Evolutionary conservation across 1,140 invertebrate species (phyloP), one percentile per base, ranked within the genome.

Genomic region (Eubasilissa regina): DNA sequence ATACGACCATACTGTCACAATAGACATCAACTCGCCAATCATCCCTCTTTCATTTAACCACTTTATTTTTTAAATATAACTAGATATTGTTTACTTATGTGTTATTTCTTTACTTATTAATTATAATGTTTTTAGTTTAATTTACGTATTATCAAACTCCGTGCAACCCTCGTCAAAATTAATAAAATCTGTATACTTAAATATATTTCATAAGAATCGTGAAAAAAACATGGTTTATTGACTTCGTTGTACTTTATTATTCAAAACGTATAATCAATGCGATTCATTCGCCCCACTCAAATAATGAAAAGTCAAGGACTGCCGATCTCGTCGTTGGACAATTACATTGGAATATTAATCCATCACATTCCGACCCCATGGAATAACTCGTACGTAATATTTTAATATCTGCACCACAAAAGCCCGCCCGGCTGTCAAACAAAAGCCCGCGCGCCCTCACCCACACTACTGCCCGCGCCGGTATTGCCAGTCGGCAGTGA

Each of bases 331-430:
- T 70, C 47, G 66, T 70, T 17, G 44, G n/a, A 45, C 43, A 70
- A 48, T 70, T 48, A 48, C 45, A 70, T 70, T 21, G n/a, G 45
- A 70, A 70, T 70, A 70, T 70, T 70, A 70, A 70, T 70, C 66
- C 66, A 48, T 48, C 66, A 48, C 48, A 15, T 13, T 10, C 1
- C 56, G 21, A 19, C 43, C 66, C 66, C 45, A 44, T n/a, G 45
- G 19, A 70, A 17, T 70, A 11, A 47, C 45, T 70, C 43, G 45
- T 11, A 47, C 45, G 66, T 70, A 48, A 70, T 70, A 48, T 70
- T 70, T 70, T 70, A 70, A 70, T 70, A 70, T 70, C 66, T n/a
- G 19, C 60, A 64, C 60, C 60, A 64, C 60, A 64, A 64, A 64
- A 64, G 60, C 19, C 35, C 19, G 35, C 9, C 35, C 21, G 13